These are phyloP conservation scores for Atrichornis clamosus DNA, from an alignment of 2,113 vertebrate genomes.

Conservation along the genomic window DNA sequence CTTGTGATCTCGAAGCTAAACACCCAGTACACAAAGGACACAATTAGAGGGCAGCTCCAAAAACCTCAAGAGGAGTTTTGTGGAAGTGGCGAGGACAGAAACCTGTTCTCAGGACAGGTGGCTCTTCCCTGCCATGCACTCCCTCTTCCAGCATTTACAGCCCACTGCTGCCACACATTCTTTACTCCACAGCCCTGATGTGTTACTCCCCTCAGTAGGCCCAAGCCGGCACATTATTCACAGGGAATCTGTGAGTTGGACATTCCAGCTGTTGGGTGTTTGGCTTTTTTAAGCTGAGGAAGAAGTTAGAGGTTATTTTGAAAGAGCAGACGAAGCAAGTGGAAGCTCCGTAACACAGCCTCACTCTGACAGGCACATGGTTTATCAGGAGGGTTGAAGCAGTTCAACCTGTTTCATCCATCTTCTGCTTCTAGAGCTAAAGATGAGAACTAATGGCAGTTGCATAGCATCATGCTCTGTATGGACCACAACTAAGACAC, in stretches of 20 bases:
- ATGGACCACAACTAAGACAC: neutral
- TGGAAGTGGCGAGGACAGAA: neutral
- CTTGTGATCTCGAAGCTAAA: neutral
- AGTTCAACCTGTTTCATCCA: neutral
- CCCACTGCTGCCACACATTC: rapidly evolving
- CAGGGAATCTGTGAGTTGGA: neutral
- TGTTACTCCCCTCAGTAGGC: neutral
- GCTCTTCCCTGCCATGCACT: rapidly evolving
- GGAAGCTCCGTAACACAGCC: rapidly evolving
- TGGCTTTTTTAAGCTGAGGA: neutral
- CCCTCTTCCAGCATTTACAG: neutral
- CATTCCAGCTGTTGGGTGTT: neutral
- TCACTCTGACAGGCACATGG: neutral
- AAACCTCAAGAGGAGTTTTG: neutral
- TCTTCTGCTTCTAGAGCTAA: neutral
- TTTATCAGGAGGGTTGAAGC: neutral
- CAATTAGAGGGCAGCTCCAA: neutral
- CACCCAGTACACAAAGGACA: neutral
- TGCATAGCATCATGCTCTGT: neutral
- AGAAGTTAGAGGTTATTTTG: neutral
- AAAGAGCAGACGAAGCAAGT: neutral
- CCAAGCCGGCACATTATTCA: neutral
- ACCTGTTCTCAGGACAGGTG: neutral
- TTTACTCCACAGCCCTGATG: neutral
- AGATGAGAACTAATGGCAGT: neutral